A percentile compares a stretch with the other conserved stretches of the same genome.
Conservation (phyloP, 1,140 invertebrate genomes). For the Magallana angulata region DNA sequence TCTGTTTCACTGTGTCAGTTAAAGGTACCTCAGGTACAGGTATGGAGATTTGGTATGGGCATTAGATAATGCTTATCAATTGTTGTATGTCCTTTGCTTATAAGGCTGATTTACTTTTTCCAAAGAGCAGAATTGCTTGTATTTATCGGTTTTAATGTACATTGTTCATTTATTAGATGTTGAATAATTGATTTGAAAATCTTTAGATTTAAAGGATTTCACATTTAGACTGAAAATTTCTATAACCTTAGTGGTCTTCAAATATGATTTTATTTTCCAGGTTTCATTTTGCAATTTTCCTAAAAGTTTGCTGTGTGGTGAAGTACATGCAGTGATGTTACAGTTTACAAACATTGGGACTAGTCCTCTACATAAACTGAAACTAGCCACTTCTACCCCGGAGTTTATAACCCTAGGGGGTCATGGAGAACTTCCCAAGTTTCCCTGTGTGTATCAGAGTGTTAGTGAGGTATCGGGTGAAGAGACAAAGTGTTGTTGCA, state of each 20-base stretch:
- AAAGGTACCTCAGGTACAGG: too few species aligned
- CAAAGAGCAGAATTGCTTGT: too few species aligned
- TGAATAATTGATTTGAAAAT: not conserved
- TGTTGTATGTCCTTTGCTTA: too few species aligned
- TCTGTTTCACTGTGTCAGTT: too few species aligned
- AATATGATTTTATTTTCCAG: slow-evolving; percentile 77
- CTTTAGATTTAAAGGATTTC: not conserved
- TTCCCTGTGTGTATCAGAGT: slow-evolving; percentile 69
- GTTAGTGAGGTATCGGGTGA: slow-evolving; percentile 43
- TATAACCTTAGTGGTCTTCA: too few species aligned
- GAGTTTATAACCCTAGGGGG: slow-evolving; percentile 83
- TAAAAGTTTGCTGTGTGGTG: slow-evolving; percentile 86
- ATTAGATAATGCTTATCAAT: too few species aligned
- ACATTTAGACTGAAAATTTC: not conserved
- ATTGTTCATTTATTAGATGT: not conserved
- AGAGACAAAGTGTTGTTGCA: slow-evolving; percentile 44
- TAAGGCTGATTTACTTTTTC: too few species aligned
- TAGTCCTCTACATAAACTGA: slow-evolving; percentile 84
- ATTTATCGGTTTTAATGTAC: not conserved
- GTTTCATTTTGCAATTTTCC: slow-evolving; percentile 86
- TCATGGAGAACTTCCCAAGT: slow-evolving; percentile 70
- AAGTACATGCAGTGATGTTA: slow-evolving; percentile 85
- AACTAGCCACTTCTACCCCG: slow-evolving; percentile 85
- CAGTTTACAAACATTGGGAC: slow-evolving; percentile 86
- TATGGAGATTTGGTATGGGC: too few species aligned